A percentile compares a stretch with the other conserved stretches of the same genome.
Evolutionary conservation across 1,140 invertebrate genomes (phyloP).

Genomic region (Drosophila mojavensis): DNA sequence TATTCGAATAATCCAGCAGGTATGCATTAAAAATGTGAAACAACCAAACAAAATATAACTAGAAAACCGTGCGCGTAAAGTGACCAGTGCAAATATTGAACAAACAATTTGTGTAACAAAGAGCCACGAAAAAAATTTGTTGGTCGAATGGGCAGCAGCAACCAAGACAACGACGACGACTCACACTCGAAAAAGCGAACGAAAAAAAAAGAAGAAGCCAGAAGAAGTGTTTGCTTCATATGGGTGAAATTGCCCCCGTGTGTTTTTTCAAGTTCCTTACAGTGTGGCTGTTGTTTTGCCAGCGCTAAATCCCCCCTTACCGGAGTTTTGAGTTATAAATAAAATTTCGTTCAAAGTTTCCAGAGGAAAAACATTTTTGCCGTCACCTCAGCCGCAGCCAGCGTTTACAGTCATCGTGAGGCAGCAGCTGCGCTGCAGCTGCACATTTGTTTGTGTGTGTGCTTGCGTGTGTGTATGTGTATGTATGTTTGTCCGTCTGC

Average conservation of each 20-base stretch:
- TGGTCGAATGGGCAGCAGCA: constrained; percentile 77
- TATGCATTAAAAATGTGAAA: constrained; percentile 64
- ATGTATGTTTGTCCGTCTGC: constrained; percentile 28
- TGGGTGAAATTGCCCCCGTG: constrained; percentile 71
- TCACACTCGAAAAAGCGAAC: constrained; percentile 66
- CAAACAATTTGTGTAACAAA: constrained; percentile 38
- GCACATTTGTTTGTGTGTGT: constrained; percentile 48
- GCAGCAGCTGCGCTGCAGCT: constrained; percentile 70
- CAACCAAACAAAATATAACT: constrained; percentile 31
- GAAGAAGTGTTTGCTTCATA: constrained; percentile 68
- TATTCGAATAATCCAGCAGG: constrained; percentile 81
- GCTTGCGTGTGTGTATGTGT: constrained; percentile 29
- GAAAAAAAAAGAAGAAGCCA: constrained; percentile 66
- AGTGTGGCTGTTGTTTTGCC: constrained; percentile 49
- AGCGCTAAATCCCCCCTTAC: constrained; percentile 26
- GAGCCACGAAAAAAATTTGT: constrained; percentile 49
- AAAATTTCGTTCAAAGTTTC: constrained; percentile 66
- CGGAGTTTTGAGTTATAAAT: constrained; percentile 80
- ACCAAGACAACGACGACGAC: constrained; percentile 60
- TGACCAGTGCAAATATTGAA: constrained; percentile 30
- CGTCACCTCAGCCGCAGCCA: constrained; percentile 24
- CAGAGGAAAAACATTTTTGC: constrained; percentile 71
- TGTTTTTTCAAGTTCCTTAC: constrained; percentile 45
- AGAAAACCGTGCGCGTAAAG: constrained; percentile 10
- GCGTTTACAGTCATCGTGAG: constrained; percentile 68